Percentiles rank a stretch among this genome's conserved stretches.
These are phyloP conservation scores for Polymixis lichenea DNA, from an alignment of 2,888 invertebrate genomes.

Conservation along the genomic window DNA sequence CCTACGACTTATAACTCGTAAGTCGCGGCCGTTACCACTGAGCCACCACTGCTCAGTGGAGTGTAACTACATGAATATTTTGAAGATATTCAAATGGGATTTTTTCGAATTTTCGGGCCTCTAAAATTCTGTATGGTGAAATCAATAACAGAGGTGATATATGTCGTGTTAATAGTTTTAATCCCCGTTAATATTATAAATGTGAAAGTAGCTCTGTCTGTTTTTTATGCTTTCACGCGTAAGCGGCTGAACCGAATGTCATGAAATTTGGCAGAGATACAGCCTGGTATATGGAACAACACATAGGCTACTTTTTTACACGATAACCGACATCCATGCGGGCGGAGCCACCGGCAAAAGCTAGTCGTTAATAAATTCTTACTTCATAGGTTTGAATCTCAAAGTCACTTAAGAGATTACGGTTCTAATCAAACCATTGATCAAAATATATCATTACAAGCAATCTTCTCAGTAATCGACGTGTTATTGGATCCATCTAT, in stretches of 20 bases:
- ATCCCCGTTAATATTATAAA: background rate
- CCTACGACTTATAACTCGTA: no score
- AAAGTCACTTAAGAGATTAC: constrained; percentile 15
- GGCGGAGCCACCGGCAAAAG: no score
- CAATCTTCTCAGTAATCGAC: constrained; percentile 31
- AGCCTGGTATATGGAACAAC: no score
- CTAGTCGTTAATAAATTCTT: background rate
- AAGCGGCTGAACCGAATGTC: no score
- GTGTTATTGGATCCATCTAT: constrained; percentile 31
- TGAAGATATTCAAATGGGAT: no score
- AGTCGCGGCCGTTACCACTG: no score
- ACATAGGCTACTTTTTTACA: no score
- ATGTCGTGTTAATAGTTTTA: background rate
- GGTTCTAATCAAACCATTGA: constrained; percentile 4
- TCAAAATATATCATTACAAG: constrained; percentile 14
- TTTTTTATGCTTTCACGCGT: no score
- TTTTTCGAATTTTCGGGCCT: background rate
- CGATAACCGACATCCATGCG: no score
- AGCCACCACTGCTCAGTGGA: background rate
- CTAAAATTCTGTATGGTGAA: background rate
- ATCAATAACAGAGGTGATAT: no score
- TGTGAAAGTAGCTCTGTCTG: no score
- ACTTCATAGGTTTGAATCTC: background rate
- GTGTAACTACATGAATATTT: background rate
- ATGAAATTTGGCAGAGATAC: no score